Base-by-base conservation (phyloP, 2,888 invertebrate species). In the Campaea margaritaria region DNA sequence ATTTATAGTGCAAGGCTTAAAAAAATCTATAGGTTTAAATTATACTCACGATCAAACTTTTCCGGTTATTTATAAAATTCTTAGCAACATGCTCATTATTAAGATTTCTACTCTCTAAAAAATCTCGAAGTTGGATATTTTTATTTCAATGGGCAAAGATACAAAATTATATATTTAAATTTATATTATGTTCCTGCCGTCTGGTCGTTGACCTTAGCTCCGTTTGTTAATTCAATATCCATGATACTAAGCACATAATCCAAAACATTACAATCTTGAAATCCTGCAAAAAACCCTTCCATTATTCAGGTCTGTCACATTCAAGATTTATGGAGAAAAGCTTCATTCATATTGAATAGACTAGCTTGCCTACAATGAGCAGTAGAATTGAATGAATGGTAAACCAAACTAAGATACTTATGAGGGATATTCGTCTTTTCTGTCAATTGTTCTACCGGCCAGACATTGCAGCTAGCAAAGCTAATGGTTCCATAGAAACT, bases 401-500 rank as follows among this genome's bases (percentile, higher is more conserved):
- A 41, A 15, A 28, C 14, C 44, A 14, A 45, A 14, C 49, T 44
- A 48, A 48, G 53, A 34, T n/a, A 48, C 28, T 10, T 48, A 42
- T 49, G 28, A 54, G 28, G 38, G 34, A 49, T 49, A 49, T 46
- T 27, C 49, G 53, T 49, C 39, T 39, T 38, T 48, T 45, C 53
- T 54, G 49, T 45, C 58, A 54, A 54, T 49, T 54, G 59, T 59
- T 59, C 53, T 41, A 34, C 34, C 53, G 39, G 45, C 38, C 39
- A 16, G 45, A 51, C 45, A 36, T 36, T 21, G 47, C 45, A 36
- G 15, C 51, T 12, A 31, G 53, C 13, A 14, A 46, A 46, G 52
- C 58, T 58, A 59, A 59, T 59, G 46, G 44, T 45, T 46, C 59
- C 54, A 59, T 59, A 54, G 54, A 54, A 59, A 46, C 43, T 44